Base-by-base conservation (phyloP, 2,797 vertebrate genomes). In the Premnoplex brunnescens region DNA sequence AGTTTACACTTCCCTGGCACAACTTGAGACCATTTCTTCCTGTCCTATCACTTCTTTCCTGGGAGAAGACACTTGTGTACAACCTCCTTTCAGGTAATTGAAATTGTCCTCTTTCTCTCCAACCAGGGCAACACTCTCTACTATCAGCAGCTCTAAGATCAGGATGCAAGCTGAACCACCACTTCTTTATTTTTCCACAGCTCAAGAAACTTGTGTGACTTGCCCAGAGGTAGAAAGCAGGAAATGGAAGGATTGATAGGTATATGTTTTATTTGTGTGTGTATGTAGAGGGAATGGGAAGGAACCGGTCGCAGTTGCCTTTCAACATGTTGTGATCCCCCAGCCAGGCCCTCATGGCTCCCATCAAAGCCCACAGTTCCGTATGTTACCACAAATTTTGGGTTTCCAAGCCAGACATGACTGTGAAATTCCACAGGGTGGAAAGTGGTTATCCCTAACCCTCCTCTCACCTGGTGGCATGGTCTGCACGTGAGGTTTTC, bases 391-490 rank as follows among this genome's bases (percentile, higher is more conserved):
- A 54, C 21, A 44, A 18, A 84, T 84, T 56, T 71, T 13, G n/a
- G 41, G n/a, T 86, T 89, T 93, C 80, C 37, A 56, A 88, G 44
- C 48, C 80, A 84, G 83, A 81, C 14, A 16, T 14, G 76, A 54
- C 64, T 1, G 1, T 82, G 63, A 93, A 79, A 68, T 91, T 94
- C 69, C 55, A 30, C 0, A 2, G 66, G 11, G 51, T 83, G 54
- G 79, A 93, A 78, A 85, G 73, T 0, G 1, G 85, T 78, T 93
- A 34, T 44, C 63, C 69, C 36, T 81, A 81, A 62, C 62, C 88
- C 34, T 86, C 30, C 3, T 56, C 85, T 94, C 88, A 93, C 83
- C 93, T 95, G 87, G 67, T 86, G 88, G 69, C 77, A 28, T 27
- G 44, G 51, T 49, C 43, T 88, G 58, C 63, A 32, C 15, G 32